Conservation (phyloP, 1,140 invertebrate genomes). For the Zaprionus taronus region DNA sequence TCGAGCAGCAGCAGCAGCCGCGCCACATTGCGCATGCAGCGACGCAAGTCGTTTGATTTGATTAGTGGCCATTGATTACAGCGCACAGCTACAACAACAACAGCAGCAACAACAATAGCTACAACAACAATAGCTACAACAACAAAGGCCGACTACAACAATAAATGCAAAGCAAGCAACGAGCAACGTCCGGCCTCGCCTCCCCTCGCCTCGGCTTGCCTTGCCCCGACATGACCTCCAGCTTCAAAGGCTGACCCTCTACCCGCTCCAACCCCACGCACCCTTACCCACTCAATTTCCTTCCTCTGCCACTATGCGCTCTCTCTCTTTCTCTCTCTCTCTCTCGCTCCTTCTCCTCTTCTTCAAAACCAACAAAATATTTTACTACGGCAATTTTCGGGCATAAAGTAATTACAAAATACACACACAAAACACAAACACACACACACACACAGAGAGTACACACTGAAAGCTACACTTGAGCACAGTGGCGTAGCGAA, state of each 20-base stretch:
- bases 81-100: conserved; percentile 14
- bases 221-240: conserved; percentile 29
- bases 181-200: conserved; percentile 36
- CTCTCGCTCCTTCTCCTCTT: neutral
- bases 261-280: neutral
- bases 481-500: neutral
- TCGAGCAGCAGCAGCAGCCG: neutral
- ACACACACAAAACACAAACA: conserved; percentile 64
- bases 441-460: conserved; percentile 27
- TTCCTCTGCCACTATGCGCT: neutral
- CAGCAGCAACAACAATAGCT: conserved; percentile 8
- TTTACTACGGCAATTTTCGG: conserved; percentile 78
- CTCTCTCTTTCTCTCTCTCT: neutral
- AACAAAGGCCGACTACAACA: conserved; percentile 15
- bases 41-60: conserved; percentile 62
- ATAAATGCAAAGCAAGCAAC: conserved; percentile 40
- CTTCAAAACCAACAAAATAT: conserved; percentile 67
- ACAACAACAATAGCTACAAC: conserved; percentile 10
- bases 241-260: conserved; percentile 28
- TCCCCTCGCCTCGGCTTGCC: neutral
- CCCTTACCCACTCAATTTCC: neutral
- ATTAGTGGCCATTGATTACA: conserved; percentile 63
- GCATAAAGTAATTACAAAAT: conserved; percentile 82
- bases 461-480: conserved; percentile 30
- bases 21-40: conserved; percentile 43